phyloP scores from a whole-genome alignment of 2,113 vertebrate species.

The Xenopus tropicalis region DNA sequence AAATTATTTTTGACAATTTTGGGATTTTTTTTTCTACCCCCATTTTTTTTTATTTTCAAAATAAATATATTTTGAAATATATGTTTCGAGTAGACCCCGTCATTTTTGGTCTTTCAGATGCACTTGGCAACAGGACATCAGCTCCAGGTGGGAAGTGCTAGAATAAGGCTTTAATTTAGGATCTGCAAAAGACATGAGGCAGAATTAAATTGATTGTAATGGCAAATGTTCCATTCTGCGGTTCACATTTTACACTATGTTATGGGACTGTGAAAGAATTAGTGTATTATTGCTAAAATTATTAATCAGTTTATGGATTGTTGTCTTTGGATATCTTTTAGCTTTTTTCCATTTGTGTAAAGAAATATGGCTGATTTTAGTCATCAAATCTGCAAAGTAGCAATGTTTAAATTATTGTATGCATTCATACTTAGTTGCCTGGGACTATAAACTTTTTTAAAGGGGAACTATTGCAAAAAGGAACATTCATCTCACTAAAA shows the following conservation, averaged over 20 bases:
- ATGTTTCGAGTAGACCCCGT: conserved; percentile 32
- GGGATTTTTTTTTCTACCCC: conserved; percentile 25
- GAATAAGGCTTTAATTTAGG: conserved; percentile 8
- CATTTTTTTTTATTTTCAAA: conserved; percentile 12
- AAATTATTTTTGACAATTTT: conserved; percentile 10
- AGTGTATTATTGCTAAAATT: neutral
- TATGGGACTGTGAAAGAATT: neutral
- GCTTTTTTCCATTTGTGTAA: neutral
- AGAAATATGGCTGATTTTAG: no score
- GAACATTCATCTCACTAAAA: no score
- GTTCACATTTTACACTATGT: neutral
- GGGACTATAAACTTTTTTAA: no score
- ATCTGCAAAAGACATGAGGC: neutral
- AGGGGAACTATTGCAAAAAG: no score
- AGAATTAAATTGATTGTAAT: neutral
- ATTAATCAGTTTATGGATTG: no score
- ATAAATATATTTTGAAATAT: conserved; percentile 9
- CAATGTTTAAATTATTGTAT: no score
- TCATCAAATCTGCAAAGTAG: no score
- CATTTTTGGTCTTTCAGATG: conserved; percentile 40
- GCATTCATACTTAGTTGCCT: no score
- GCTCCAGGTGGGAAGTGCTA: neutral
- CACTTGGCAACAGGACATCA: conserved; percentile 34
- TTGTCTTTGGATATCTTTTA: no score
- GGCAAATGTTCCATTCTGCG: neutral